Percentiles rank a stretch among this genome's conserved stretches.
Conservation (phyloP, 2,888 invertebrate genomes). For the Macrosiphum euphorbiae region DNA sequence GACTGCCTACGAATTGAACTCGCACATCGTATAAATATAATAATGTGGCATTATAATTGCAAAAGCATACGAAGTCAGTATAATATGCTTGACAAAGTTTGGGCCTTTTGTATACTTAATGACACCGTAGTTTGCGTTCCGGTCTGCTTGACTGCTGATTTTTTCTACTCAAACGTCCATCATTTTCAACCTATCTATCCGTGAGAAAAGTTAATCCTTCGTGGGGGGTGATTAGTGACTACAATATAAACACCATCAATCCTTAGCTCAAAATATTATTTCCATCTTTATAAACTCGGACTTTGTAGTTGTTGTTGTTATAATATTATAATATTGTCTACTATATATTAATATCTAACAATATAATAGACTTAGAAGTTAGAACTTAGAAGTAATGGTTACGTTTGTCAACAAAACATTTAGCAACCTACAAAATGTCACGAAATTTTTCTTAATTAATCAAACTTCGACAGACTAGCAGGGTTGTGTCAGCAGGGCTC, state of each 20-base stretch:
- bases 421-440: not conserved
- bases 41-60: not conserved
- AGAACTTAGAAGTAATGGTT: not conserved
- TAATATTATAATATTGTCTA: not conserved
- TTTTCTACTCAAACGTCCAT: not conserved
- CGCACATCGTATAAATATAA: not conserved
- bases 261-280: not conserved
- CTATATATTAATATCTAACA: not conserved
- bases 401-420: not conserved
- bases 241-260: not conserved
- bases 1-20: not conserved
- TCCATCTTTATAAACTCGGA: not conserved
- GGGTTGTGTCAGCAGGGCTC: not conserved
- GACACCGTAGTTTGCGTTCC: not conserved
- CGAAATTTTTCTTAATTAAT: not conserved
- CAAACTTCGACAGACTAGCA: not conserved
- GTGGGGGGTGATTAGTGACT: not conserved
- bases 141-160: not conserved
- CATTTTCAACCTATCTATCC: not conserved
- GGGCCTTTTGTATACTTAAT: not conserved
- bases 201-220: not conserved
- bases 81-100: not conserved
- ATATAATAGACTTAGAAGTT: not conserved
- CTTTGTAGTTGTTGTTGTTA: not conserved
- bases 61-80: not conserved